Conservation (phyloP, 1,140 invertebrate species). For the Oryzaephilus surinamensis region DNA sequence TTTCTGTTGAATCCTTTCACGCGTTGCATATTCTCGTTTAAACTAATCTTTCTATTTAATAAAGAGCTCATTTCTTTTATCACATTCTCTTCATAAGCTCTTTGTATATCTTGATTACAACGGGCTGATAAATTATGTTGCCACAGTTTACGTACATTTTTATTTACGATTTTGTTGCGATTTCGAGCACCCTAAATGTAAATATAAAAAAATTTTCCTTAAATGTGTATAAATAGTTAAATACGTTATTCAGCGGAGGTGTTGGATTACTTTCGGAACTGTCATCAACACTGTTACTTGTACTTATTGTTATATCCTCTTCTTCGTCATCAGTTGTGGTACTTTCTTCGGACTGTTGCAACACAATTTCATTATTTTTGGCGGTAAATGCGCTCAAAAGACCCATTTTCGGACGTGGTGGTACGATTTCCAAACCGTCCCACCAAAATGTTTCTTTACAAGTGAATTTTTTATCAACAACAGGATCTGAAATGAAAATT, state of each 20-base stretch:
- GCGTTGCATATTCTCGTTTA: not conserved
- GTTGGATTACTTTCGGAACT: constrained; percentile 21
- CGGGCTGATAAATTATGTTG: constrained; percentile 57
- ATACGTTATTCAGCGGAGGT: constrained; percentile 1
- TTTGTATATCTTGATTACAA: constrained; percentile 75
- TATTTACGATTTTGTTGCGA: not conserved
- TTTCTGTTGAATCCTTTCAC: constrained; percentile 20
- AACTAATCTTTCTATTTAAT: constrained; percentile 32
- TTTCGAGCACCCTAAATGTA: too few relatives aligned
- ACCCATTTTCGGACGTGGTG: constrained; percentile 48
- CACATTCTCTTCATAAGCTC: constrained; percentile 67
- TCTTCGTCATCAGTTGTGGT: constrained; percentile 14
- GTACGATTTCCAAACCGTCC: constrained; percentile 55
- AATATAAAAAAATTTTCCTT: too few relatives aligned
- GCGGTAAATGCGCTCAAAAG: constrained; percentile 42
- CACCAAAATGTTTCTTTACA: constrained; percentile 52
- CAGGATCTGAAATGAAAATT: constrained; percentile 9
- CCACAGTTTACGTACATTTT: constrained; percentile 53
- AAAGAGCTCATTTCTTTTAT: constrained; percentile 56
- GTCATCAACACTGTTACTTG: not conserved
- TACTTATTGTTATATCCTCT: constrained; percentile 6
- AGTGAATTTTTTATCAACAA: constrained; percentile 17
- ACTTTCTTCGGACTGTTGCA: not conserved
- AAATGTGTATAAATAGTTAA: not conserved
- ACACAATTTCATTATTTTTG: too few relatives aligned